These are phyloP conservation scores for Monochamus alternatus DNA, from an alignment of 2,888 invertebrate genomes.

Conservation along the genomic window DNA sequence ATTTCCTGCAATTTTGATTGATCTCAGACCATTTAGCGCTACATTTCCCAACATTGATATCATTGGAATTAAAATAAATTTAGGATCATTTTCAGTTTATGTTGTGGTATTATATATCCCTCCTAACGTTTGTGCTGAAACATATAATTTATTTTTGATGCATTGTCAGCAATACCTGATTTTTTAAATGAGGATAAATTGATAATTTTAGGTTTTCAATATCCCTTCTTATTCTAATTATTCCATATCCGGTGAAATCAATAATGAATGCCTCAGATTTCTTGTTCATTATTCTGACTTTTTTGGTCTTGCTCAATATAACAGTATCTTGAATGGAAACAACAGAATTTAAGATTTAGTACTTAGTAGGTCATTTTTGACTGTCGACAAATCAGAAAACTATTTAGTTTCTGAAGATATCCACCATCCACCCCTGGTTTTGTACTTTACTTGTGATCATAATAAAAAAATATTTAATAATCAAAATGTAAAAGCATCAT, in stretches of 20 bases:
- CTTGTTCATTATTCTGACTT: background rate
- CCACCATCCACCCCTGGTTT: too few species aligned
- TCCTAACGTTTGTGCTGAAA: background rate
- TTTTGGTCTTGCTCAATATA: background rate
- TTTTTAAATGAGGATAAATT: constrained; percentile 2
- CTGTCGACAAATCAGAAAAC: too few species aligned
- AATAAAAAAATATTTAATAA: too few species aligned
- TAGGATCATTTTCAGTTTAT: background rate
- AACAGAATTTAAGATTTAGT: too few species aligned
- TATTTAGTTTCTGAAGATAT: too few species aligned
- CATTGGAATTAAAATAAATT: background rate
- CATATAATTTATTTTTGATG: background rate
- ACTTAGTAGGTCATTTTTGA: too few species aligned
- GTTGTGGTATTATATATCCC: background rate
- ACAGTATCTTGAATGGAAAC: too few species aligned
- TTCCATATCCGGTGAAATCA: background rate
- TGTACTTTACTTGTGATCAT: too few species aligned
- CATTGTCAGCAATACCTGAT: background rate
- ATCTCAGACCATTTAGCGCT: background rate
- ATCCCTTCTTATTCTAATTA: background rate
- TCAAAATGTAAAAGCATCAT: too few species aligned
- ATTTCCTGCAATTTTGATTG: background rate
- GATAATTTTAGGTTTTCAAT: constrained; percentile 3
- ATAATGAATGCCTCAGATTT: background rate
- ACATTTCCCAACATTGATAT: constrained; percentile 5